A percentile compares a stretch with the other conserved stretches of the same genome.
These are phyloP conservation scores for Dendrolimus pini DNA, from an alignment of 2,888 invertebrate species.

Conservation along the genomic window DNA sequence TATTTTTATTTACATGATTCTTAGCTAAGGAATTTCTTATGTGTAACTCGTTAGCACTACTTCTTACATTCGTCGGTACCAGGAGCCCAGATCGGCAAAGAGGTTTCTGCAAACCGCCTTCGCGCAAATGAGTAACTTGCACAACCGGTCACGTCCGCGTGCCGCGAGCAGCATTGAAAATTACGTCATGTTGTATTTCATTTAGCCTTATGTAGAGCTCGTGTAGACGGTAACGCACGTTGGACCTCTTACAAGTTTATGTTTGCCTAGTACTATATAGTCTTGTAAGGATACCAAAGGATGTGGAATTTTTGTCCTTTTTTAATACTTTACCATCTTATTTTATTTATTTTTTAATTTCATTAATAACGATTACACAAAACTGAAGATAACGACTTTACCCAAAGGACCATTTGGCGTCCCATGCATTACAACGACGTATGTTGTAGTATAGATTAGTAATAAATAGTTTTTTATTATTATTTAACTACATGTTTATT, in stretches of 20 bases:
- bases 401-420: too few species aligned
- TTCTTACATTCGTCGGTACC: slow-evolving; percentile 31
- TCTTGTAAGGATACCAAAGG: slow-evolving; percentile 56
- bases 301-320: slow-evolving; percentile 12
- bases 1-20: too few species aligned
- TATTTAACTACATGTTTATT: too few species aligned
- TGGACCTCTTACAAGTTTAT: slow-evolving; percentile 38
- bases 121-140: slow-evolving; percentile 34
- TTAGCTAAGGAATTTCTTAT: too few species aligned
- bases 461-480: too few species aligned
- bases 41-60: not conserved
- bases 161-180: slow-evolving; percentile 59
- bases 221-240: slow-evolving; percentile 49
- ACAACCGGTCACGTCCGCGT: slow-evolving; percentile 55
- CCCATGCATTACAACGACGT: too few species aligned
- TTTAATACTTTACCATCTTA: not conserved
- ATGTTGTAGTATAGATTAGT: too few species aligned
- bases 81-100: slow-evolving; percentile 47
- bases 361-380: too few species aligned
- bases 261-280: slow-evolving; percentile 51
- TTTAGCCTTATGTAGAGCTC: slow-evolving; percentile 63
- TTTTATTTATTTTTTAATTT: slow-evolving; percentile 8
- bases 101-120: slow-evolving; percentile 53
- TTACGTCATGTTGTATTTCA: slow-evolving; percentile 61
- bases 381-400: too few species aligned